A percentile compares a stretch with the other conserved stretches of the same genome.
phyloP scores from a whole-genome alignment of 1,140 invertebrate genomes.

The Hormaphis cornu region DNA sequence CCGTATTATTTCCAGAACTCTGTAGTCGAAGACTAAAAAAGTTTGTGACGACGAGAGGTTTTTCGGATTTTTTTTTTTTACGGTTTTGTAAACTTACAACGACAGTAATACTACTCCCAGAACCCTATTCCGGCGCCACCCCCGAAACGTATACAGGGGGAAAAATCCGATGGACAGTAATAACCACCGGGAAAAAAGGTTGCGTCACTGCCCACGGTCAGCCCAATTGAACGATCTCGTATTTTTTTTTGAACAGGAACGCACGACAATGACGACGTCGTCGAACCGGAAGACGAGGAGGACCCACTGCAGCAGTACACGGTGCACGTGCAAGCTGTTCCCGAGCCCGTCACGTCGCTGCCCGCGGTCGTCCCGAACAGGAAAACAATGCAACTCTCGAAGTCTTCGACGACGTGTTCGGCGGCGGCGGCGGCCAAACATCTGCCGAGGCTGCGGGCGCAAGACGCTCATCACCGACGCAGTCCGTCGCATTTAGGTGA shows the following conservation, averaged over 20 bases:
- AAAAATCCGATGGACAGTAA: background rate
- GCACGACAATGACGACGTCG: background rate
- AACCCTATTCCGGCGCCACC: too few species aligned
- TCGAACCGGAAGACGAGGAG: background rate
- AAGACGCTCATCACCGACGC: background rate
- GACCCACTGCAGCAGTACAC: constrained; percentile 38
- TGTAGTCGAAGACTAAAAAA: background rate
- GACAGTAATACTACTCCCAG: too few species aligned
- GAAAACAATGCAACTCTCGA: background rate
- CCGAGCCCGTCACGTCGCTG: constrained; percentile 26
- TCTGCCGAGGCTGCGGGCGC: background rate
- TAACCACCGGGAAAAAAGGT: background rate
- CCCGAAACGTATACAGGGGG: background rate
- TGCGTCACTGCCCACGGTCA: too few species aligned
- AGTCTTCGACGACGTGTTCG: background rate
- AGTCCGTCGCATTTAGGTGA: background rate
- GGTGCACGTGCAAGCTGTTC: constrained; percentile 37
- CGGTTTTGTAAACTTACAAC: too few species aligned
- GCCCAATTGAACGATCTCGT: too few species aligned
- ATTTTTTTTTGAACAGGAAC: background rate
- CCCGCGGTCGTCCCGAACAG: background rate
- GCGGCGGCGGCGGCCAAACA: background rate
- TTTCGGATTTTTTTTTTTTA: background rate
- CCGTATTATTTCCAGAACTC: background rate
- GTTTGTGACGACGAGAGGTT: background rate